These are phyloP conservation scores for Frankliniella fusca DNA, from an alignment of 2,888 invertebrate genomes.

Conservation along the genomic window DNA sequence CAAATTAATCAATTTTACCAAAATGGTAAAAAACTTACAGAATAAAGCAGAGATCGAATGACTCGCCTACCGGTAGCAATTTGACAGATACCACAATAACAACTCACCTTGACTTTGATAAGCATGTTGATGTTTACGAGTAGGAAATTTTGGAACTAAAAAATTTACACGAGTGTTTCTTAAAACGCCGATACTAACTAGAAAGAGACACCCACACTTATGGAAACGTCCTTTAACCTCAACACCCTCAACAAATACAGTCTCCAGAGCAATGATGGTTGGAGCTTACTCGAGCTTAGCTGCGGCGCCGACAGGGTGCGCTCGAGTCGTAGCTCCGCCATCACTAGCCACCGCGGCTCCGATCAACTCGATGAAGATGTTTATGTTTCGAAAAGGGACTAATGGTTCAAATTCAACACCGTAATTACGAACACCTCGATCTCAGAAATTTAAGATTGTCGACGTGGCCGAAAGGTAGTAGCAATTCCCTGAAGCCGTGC, in stretches of 20 bases:
- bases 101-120: slow-evolving; percentile 43
- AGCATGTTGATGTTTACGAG: slow-evolving; percentile 38
- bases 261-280: too few relatives aligned
- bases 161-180: not conserved
- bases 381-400: too few relatives aligned
- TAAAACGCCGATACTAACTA: not conserved
- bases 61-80: not conserved
- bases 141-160: not conserved
- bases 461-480: too few relatives aligned
- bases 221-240: not conserved
- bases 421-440: too few relatives aligned
- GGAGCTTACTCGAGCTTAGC: not conserved
- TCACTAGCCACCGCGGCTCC: too few relatives aligned
- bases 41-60: slow-evolving; percentile 2
- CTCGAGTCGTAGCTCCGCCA: not conserved
- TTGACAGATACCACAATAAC: not conserved
- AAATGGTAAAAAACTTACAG: not conserved
- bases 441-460: too few relatives aligned
- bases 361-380: too few relatives aligned
- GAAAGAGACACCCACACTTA: not conserved
- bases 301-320: not conserved
- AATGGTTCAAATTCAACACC: too few relatives aligned
- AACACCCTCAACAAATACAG: not conserved
- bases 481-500: too few relatives aligned
- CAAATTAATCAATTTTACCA: not conserved